Evolutionary conservation across 2,888 invertebrate species (phyloP).

Genomic region (Hirtodrosophila confusa): DNA sequence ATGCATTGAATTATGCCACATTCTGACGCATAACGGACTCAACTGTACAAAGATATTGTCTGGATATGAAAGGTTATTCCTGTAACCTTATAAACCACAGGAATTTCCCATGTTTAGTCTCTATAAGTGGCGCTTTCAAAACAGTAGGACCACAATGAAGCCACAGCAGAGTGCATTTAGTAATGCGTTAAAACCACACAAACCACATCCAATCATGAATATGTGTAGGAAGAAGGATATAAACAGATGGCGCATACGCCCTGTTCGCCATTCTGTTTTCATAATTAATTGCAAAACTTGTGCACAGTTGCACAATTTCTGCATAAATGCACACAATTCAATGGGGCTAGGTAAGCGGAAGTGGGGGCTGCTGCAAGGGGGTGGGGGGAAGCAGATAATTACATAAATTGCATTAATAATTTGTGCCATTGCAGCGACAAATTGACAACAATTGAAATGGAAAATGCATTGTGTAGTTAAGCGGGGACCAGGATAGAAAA

Average conservation of each 20-base stretch:
- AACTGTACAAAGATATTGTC: too few species aligned
- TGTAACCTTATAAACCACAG: too few species aligned
- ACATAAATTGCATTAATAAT: constrained; percentile 37
- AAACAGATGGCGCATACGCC: constrained; percentile 46
- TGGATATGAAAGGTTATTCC: too few species aligned
- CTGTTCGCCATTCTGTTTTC: constrained; percentile 24
- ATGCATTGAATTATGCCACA: too few species aligned
- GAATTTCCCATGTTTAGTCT: too few species aligned
- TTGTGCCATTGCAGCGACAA: constrained; percentile 12
- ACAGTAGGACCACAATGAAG: neutral
- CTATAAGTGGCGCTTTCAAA: too few species aligned
- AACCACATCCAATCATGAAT: constrained; percentile 5
- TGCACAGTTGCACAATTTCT: constrained; percentile 47
- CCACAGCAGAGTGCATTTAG: constrained; percentile 17
- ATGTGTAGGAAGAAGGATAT: constrained; percentile 2
- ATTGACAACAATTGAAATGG: constrained; percentile 16
- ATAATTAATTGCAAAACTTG: constrained; percentile 61
- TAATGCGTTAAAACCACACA: constrained; percentile 11
- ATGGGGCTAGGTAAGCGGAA: constrained; percentile 6
- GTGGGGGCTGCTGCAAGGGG: too few species aligned
- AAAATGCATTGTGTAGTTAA: neutral
- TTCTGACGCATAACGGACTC: too few species aligned
- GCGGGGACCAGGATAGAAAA: too few species aligned
- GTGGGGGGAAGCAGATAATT: constrained; percentile 1
- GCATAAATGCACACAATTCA: constrained; percentile 52